These are phyloP conservation scores for Oreochromis mossambicus DNA, from an alignment of 2,797 vertebrate species.

Conservation along the genomic window DNA sequence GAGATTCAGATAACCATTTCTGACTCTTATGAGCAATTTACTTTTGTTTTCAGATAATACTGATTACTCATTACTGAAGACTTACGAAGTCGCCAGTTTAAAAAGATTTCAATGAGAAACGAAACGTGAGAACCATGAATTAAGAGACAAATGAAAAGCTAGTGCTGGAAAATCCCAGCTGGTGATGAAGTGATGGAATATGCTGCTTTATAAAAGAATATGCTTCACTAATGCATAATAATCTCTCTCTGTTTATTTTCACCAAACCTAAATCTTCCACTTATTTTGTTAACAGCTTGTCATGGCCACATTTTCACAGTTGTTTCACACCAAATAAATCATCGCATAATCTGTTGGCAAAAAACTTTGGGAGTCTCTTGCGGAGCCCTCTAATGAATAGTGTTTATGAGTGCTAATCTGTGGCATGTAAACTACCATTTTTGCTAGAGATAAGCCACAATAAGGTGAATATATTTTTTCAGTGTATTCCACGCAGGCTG, in stretches of 20 bases:
- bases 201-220: conserved; percentile 49
- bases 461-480: conserved; percentile 46
- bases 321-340: conserved; percentile 74
- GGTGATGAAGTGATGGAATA: conserved; percentile 46
- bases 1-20: background rate
- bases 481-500: background rate
- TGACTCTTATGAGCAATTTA: background rate
- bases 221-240: conserved; percentile 60
- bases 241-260: conserved; percentile 69
- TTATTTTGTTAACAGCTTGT: conserved; percentile 61
- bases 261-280: conserved; percentile 51
- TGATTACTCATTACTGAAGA: conserved; percentile 50
- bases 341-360: conserved; percentile 70
- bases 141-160: conserved; percentile 33
- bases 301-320: conserved; percentile 22
- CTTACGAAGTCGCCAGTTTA: conserved; percentile 29
- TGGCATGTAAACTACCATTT: conserved; percentile 65
- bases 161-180: conserved; percentile 39
- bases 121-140: conserved; percentile 23
- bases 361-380: conserved; percentile 23
- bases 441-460: conserved; percentile 58
- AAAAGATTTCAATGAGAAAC: conserved; percentile 1
- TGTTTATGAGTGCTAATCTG: conserved; percentile 68
- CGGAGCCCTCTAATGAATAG: conserved; percentile 53
- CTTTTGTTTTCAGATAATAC: conserved; percentile 31